These are phyloP conservation scores for Cosmorhoe ocellata DNA, from an alignment of 2,888 invertebrate genomes.

Conservation along the genomic window DNA sequence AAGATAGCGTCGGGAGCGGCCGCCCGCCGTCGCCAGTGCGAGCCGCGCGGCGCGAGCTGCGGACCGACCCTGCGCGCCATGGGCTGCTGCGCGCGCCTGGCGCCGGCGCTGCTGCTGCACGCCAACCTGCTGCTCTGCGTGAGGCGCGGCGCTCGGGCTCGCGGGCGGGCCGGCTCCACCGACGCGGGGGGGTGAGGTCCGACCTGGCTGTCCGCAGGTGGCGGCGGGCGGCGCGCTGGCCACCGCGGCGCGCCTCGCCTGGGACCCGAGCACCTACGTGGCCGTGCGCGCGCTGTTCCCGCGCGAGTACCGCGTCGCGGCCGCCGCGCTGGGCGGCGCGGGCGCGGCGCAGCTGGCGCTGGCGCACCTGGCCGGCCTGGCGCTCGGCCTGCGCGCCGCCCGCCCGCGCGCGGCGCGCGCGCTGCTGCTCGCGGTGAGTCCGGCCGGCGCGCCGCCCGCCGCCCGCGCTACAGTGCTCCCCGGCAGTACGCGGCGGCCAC, in stretches of 20 bases:
- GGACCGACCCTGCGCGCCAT: conserved; percentile 18
- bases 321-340: conserved; percentile 37
- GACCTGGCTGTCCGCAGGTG: conserved; percentile 37
- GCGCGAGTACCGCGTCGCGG: conserved; percentile 46
- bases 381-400: conserved; percentile 33
- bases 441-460: background rate
- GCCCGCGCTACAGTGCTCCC: too few relatives aligned
- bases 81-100: conserved; percentile 42
- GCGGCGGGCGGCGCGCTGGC: conserved; percentile 58
- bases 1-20: too few relatives aligned
- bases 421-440: conserved; percentile 37
- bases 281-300: conserved; percentile 53
- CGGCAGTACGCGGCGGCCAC: conserved; percentile 47
- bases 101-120: conserved; percentile 55
- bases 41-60: too few relatives aligned
- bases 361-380: conserved; percentile 47
- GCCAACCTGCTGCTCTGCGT: conserved; percentile 63
- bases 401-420: conserved; percentile 15
- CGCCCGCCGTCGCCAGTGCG: too few relatives aligned
- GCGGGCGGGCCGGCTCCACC: background rate
- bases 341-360: conserved; percentile 46
- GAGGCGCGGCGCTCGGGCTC: conserved; percentile 29
- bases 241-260: conserved; percentile 65
- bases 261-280: conserved; percentile 69
- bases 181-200: too few relatives aligned